phyloP scores from a whole-genome alignment of 2,113 vertebrate genomes.

The Stercorarius parasiticus region DNA sequence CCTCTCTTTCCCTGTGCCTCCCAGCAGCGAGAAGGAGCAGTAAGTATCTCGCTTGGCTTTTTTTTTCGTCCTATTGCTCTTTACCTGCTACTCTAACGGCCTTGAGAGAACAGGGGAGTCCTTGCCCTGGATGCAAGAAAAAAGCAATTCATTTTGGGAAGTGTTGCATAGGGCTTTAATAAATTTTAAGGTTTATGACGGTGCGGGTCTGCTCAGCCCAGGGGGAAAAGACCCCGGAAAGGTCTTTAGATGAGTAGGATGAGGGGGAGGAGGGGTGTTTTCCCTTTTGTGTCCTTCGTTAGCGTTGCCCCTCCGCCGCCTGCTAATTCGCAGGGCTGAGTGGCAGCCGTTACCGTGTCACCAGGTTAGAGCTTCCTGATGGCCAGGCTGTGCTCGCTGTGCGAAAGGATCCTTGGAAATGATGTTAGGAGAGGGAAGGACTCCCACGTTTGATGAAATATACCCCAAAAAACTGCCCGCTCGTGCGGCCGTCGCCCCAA shows the following conservation, averaged over 20 bases:
- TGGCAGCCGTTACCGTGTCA: neutral
- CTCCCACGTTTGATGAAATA: neutral
- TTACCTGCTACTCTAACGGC: rapidly evolving
- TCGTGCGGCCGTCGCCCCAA: rapidly evolving
- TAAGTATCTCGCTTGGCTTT: constrained; percentile 74
- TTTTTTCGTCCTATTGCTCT: neutral
- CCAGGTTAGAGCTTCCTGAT: neutral
- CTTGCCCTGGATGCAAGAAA: neutral
- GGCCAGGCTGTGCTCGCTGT: neutral
- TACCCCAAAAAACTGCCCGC: neutral
- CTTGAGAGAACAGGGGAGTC: neutral
- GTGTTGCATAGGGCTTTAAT: rapidly evolving
- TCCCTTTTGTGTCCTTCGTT: neutral
- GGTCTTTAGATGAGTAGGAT: neutral
- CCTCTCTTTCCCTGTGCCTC: constrained; percentile 47
- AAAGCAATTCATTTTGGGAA: neutral
- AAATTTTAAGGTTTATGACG: neutral
- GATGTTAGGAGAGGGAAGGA: neutral
- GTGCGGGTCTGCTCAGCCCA: rapidly evolving
- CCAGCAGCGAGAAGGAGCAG: constrained; percentile 88
- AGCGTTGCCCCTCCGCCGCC: neutral
- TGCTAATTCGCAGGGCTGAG: neutral
- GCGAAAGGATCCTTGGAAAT: neutral
- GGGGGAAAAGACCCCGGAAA: neutral
- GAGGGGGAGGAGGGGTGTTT: neutral